phyloP scores from a whole-genome alignment of 2,888 invertebrate species.

The Epinotia nisella region DNA sequence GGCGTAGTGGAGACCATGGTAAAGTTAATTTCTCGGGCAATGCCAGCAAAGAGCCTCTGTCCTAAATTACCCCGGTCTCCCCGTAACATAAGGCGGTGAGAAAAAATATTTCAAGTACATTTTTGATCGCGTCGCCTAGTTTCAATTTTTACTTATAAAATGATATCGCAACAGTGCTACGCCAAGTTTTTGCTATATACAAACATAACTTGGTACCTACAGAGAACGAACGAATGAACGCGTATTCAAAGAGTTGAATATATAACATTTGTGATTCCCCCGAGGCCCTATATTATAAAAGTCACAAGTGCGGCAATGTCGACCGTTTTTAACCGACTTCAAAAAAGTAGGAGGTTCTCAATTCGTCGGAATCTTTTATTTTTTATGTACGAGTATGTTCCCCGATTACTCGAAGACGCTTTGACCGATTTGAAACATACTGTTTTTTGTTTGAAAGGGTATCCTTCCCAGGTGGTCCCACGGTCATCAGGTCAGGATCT shows the following conservation, averaged over 20 bases:
- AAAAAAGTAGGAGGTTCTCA: too few species aligned
- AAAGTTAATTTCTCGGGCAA: not conserved
- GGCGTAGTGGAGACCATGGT: not conserved
- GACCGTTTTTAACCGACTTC: too few species aligned
- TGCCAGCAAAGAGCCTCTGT: not conserved
- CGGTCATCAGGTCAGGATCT: too few species aligned
- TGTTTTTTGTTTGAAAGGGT: too few species aligned
- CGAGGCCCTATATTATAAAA: conserved; percentile 1
- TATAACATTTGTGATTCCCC: not conserved
- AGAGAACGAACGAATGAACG: too few species aligned
- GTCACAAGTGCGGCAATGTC: not conserved
- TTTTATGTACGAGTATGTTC: too few species aligned
- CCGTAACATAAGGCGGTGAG: not conserved
- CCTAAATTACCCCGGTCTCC: not conserved
- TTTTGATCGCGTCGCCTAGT: not conserved
- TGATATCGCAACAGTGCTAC: not conserved
- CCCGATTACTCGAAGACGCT: too few species aligned
- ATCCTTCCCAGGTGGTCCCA: too few species aligned
- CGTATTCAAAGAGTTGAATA: too few species aligned
- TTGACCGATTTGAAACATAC: too few species aligned
- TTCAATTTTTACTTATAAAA: not conserved
- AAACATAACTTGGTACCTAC: not conserved
- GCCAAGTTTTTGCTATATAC: not conserved
- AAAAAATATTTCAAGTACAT: not conserved
- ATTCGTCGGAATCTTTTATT: too few species aligned